Percentiles rank a stretch among this genome's conserved stretches.
Conservation (phyloP, 1,140 invertebrate species). For the Megathymus violae region DNA sequence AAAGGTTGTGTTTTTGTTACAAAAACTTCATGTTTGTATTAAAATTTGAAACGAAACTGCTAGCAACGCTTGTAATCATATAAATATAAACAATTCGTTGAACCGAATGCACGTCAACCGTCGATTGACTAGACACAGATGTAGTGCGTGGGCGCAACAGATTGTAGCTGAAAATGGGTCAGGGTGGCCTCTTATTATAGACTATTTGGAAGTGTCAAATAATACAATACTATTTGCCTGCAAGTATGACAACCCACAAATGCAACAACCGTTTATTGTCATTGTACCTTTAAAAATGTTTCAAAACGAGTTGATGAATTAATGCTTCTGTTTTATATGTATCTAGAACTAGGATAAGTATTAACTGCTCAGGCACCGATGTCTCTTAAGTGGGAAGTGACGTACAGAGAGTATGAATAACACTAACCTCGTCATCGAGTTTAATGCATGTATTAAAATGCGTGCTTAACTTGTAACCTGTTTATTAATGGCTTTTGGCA, state of each 20-base stretch:
- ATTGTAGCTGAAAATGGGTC: conserved; percentile 71
- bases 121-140: conserved; percentile 52
- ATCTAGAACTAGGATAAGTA: not conserved
- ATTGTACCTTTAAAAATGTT: not conserved
- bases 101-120: conserved; percentile 36
- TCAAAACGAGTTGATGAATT: not conserved
- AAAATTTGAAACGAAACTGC: not conserved
- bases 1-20: no score
- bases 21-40: not conserved
- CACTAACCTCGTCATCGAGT: not conserved
- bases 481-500: no score
- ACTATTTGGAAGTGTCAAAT: conserved; percentile 2
- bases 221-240: not conserved
- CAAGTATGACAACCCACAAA: no score
- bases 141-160: conserved; percentile 64
- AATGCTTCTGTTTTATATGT: not conserved
- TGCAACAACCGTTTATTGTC: no score
- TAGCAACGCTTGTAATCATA: not conserved
- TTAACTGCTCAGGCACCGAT: not conserved
- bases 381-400: no score
- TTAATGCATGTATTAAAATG: no score
- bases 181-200: conserved; percentile 52
- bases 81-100: conserved; percentile 8
- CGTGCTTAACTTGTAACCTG: no score
- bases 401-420: no score